These are phyloP conservation scores for Pteronotus mesoamericanus DNA, from an alignment of 2,797 vertebrate species.

Conservation along the genomic window DNA sequence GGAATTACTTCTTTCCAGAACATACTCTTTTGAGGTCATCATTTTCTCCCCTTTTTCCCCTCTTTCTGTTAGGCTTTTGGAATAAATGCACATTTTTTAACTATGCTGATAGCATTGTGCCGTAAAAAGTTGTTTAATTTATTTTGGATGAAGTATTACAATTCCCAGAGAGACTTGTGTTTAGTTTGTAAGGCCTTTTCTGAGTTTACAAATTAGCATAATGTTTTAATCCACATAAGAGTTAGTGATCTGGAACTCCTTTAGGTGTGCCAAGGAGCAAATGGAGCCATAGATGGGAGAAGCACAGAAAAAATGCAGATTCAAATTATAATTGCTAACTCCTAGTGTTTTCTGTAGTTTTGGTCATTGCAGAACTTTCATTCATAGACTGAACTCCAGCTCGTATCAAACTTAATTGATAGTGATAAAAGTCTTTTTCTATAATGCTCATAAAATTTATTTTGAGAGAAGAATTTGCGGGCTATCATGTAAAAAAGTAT, in stretches of 20 bases:
- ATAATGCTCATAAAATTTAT: slow-evolving; percentile 8
- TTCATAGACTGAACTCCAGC: slow-evolving; percentile 1
- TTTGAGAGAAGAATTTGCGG: slow-evolving; percentile 40
- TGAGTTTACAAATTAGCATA: not conserved
- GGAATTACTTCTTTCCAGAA: not conserved
- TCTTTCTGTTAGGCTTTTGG: not conserved
- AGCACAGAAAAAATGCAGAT: not conserved
- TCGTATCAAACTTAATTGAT: slow-evolving; percentile 35
- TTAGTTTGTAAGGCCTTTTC: not conserved
- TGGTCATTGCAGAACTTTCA: not conserved
- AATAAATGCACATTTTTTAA: not conserved
- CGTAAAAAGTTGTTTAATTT: not conserved
- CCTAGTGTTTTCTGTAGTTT: not conserved
- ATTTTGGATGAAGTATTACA: not conserved
- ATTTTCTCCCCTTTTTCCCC: not conserved
- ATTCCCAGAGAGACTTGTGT: not conserved
- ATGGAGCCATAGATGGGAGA: not conserved
- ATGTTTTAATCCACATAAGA: not conserved
- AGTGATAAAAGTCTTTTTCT: slow-evolving; percentile 40
- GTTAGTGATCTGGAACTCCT: not conserved
- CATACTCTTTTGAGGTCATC: not conserved
- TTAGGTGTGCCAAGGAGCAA: not conserved
- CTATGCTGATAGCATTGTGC: not conserved
- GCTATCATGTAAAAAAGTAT: not conserved
- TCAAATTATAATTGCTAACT: not conserved